Percentiles rank a stretch among this genome's conserved stretches.
Conservation (phyloP, 2,888 invertebrate species). For the Margaritifera margaritifera region DNA sequence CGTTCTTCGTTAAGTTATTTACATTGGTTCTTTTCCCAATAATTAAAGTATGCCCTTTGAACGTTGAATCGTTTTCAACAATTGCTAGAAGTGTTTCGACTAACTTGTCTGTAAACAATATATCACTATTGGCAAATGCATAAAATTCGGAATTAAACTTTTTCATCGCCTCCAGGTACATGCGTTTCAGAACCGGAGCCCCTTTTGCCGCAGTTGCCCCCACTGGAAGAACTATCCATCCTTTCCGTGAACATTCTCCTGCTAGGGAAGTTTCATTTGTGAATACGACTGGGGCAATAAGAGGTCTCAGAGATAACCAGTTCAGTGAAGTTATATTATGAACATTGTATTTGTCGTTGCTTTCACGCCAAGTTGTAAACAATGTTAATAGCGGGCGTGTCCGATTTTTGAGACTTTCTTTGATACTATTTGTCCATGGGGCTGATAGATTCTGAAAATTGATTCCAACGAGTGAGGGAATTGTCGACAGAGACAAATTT, state of each 20-base stretch:
- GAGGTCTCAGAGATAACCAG: constrained; percentile 50
- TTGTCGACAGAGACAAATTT: no score
- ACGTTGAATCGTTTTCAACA: constrained; percentile 14
- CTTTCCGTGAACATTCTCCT: constrained; percentile 25
- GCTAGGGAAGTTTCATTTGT: constrained; percentile 41
- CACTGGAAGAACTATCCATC: constrained; percentile 51
- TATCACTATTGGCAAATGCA: constrained; percentile 62
- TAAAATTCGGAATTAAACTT: constrained; percentile 52
- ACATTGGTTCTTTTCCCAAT: constrained; percentile 54
- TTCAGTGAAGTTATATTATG: constrained; percentile 51
- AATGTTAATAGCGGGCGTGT: constrained; percentile 43
- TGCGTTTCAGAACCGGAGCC: constrained; percentile 58
- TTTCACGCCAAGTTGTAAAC: constrained; percentile 54
- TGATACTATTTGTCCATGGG: no score
- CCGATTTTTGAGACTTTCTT: constrained; percentile 13
- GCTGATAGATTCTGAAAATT: no score
- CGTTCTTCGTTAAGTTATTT: constrained; percentile 41
- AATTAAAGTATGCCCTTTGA: constrained; percentile 35
- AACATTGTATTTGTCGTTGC: constrained; percentile 39
- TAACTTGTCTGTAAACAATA: constrained; percentile 52
- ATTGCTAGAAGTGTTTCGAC: constrained; percentile 37
- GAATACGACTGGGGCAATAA: constrained; percentile 48
- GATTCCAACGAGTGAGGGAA: no score
- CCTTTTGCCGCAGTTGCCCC: constrained; percentile 39
- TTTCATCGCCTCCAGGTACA: constrained; percentile 54